Conservation (phyloP, 2,888 invertebrate genomes). For the Smittia sp. region DNA sequence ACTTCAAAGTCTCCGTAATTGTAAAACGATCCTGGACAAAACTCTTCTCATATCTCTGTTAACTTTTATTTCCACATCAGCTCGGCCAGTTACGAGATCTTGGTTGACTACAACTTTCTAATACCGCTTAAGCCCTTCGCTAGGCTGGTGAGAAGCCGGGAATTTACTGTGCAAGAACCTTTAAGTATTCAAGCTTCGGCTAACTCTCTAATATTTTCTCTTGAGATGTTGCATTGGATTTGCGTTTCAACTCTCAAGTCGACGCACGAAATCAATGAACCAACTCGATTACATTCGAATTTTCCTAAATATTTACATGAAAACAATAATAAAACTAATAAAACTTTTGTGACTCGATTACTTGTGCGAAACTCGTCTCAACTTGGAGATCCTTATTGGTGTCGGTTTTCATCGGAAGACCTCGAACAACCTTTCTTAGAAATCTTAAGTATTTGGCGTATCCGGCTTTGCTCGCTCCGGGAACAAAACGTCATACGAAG, state of each 20-base stretch:
- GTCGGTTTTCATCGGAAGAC: too few relatives aligned
- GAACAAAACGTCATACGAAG: conserved; percentile 24
- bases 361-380: not conserved
- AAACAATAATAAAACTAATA: not conserved
- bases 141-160: not conserved
- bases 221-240: not conserved
- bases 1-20: not conserved
- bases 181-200: too few relatives aligned
- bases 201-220: not conserved
- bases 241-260: not conserved
- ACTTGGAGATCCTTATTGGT: not conserved
- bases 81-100: not conserved
- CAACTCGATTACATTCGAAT: too few relatives aligned
- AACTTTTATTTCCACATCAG: not conserved
- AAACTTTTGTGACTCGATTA: not conserved
- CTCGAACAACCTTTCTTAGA: not conserved
- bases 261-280: not conserved
- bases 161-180: not conserved
- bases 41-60: not conserved
- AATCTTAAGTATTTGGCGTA: conserved; percentile 5
- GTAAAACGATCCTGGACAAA: not conserved
- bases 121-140: not conserved
- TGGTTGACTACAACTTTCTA: not conserved
- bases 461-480: not conserved
- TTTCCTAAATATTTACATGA: not conserved